These are phyloP conservation scores for Monochamus saltuarius DNA, from an alignment of 1,140 invertebrate species.

Conservation along the genomic window DNA sequence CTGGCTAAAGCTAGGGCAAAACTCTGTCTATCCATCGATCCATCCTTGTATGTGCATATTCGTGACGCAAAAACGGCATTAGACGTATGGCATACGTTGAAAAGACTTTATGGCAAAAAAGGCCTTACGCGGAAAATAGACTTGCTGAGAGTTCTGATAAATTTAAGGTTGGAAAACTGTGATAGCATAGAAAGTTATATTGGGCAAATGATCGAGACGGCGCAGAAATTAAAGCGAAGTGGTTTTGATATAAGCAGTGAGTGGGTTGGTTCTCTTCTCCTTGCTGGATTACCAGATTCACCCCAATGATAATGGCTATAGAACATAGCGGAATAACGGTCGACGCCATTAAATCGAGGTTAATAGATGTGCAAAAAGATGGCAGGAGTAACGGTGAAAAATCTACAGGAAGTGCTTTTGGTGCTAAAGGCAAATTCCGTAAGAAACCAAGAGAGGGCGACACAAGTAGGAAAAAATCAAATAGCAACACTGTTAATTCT, in stretches of 20 bases:
- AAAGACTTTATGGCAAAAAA: conserved; percentile 18
- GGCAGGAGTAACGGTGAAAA: background rate
- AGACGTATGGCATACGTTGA: conserved; percentile 19
- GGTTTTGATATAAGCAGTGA: conserved; percentile 18
- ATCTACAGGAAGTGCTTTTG: too few relatives aligned
- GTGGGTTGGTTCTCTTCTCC: background rate
- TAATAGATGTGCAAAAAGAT: background rate
- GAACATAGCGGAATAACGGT: background rate
- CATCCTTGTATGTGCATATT: conserved; percentile 17
- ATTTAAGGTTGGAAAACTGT: conserved; percentile 22
- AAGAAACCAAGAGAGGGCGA: too few relatives aligned
- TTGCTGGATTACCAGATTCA: background rate
- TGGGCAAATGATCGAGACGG: conserved; percentile 24
- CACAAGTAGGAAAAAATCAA: too few relatives aligned
- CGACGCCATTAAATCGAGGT: background rate
- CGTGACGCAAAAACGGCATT: conserved; percentile 10
- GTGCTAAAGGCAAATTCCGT: too few relatives aligned
- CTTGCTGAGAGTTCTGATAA: conserved; percentile 23
- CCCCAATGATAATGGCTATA: background rate
- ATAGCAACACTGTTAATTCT: too few relatives aligned
- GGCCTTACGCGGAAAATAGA: conserved; percentile 19
- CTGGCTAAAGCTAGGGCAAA: conserved; percentile 15
- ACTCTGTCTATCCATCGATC: conserved; percentile 16
- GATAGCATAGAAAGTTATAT: conserved; percentile 23
- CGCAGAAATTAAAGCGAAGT: conserved; percentile 29